Base-by-base conservation (phyloP, 2,797 vertebrate species). In the Centropyge bicolor region DNA sequence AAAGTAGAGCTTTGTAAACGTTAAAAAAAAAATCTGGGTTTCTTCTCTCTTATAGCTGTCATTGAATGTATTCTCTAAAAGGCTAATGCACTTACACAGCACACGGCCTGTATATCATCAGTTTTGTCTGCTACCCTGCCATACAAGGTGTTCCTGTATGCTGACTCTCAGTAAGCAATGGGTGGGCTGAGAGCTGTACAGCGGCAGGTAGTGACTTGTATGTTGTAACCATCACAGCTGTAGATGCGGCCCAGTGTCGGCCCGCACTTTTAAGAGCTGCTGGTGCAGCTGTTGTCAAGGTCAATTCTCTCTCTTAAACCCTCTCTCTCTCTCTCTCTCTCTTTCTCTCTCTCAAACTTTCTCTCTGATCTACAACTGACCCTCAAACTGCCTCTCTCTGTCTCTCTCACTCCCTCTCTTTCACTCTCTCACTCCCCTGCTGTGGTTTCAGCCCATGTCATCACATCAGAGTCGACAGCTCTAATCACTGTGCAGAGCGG, bases 381-480 rank as follows among this genome's bases (percentile, higher is more conserved):
- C 88, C 87, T 85, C 84, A 72, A 77, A 83, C 84, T 64, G 82
- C 77, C 83, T 22, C 24, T 45, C 40, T 22, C 24, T 45, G 19
- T 24, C 62, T 49, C 66, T 57, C 75, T 61, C 75, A 61, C 52
- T 27, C 66, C 10, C 74, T 40, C 81, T 59, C 83, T 41, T 79
- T 24, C 76, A 0, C 74, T 65, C 83, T 65, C 86, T 64, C 86
- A 49, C 85, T 81, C 85, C 80, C 91, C 88, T 78, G 89, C 91
- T 91, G 91, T 88, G 90, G 91, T 94, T 95, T 92, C 92, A 93
- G 84, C 71, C 85, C 88, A 72, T 94, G 92, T 94, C 94, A 93
- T 94, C 93, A 95, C 92, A 93, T 93, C 93, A 92, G 81, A 93
- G 92, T 89, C 85, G 93, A 94, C 94, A 94, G 89, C 91, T 89